Percentiles rank a stretch among this genome's conserved stretches.
phyloP scores from a whole-genome alignment of 2,113 vertebrate genomes.

The Ciconia boyciana region DNA sequence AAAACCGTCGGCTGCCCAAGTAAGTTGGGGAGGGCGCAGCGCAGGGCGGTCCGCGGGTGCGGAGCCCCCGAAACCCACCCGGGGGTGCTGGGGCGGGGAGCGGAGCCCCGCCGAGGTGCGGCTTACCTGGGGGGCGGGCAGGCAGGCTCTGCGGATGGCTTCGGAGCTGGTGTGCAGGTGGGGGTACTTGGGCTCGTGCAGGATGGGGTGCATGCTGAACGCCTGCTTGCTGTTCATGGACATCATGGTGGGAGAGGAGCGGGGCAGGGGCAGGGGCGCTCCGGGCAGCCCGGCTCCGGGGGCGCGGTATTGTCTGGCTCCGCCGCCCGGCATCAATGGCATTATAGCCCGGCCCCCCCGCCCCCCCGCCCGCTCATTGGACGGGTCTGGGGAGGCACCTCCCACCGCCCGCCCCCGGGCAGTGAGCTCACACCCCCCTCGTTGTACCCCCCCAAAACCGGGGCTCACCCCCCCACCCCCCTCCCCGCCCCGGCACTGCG shows the following conservation, averaged over 20 bases:
- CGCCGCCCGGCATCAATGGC: conserved; percentile 45
- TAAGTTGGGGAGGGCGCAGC: not conserved
- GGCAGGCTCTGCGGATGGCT: conserved; percentile 87
- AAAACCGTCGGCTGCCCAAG: not conserved
- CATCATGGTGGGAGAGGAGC: conserved; percentile 79
- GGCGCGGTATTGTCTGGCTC: conserved; percentile 64
- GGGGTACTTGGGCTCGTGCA: conserved; percentile 89
- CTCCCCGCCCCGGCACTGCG: not conserved
- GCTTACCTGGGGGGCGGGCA: conserved; percentile 87
- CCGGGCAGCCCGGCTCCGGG: conserved; percentile 58
- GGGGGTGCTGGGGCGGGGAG: not conserved
- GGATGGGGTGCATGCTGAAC: conserved; percentile 91
- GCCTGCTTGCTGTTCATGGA: conserved; percentile 96
- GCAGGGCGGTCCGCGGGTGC: conserved; percentile 64
- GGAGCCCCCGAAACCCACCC: not conserved
- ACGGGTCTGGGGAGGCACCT: not conserved
- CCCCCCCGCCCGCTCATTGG: conserved; percentile 21
- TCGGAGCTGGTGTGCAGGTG: conserved; percentile 89
- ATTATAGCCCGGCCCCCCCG: conserved; percentile 45
- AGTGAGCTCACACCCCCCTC: too few species aligned
- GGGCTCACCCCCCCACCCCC: not conserved
- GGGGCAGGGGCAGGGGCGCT: not conserved
- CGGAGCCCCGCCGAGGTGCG: not conserved
- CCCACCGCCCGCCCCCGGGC: not conserved
- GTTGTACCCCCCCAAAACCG: not conserved